phyloP scores from a whole-genome alignment of 2,888 invertebrate species.

The Nycteola revayana region DNA sequence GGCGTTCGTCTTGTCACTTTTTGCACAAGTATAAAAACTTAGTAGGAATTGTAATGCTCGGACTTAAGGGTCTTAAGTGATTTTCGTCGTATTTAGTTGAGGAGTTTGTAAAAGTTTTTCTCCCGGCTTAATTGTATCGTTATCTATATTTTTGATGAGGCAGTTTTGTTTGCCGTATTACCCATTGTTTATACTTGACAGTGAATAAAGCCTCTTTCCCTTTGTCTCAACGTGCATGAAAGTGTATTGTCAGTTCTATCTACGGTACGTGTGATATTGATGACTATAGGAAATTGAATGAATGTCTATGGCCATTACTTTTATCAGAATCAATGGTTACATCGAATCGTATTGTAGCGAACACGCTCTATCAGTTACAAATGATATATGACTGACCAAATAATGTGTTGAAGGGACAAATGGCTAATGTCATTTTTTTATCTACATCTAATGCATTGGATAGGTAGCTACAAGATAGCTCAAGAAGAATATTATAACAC shows the following conservation, averaged over 20 bases:
- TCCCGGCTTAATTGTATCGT: conserved; percentile 60
- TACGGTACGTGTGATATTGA: conserved; percentile 27
- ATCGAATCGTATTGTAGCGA: conserved; percentile 39
- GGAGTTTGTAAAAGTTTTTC: conserved; percentile 51
- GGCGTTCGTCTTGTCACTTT: conserved; percentile 48
- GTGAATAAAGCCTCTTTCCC: conserved; percentile 7
- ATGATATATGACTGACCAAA: conserved; percentile 60
- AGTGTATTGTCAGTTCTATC: conserved; percentile 17
- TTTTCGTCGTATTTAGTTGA: conserved; percentile 64
- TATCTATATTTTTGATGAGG: conserved; percentile 41
- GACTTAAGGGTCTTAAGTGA: conserved; percentile 43
- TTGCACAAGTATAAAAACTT: conserved; percentile 55
- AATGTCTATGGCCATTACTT: conserved; percentile 37
- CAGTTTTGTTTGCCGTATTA: conserved; percentile 28
- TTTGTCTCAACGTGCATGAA: conserved; percentile 2
- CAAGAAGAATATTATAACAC: conserved; percentile 5
- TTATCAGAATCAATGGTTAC: conserved; percentile 47
- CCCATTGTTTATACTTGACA: conserved; percentile 13
- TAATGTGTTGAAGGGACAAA: conserved; percentile 59
- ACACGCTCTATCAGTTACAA: conserved; percentile 46
- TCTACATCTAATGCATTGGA: conserved; percentile 56
- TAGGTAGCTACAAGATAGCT: conserved; percentile 12
- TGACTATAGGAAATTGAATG: conserved; percentile 30
- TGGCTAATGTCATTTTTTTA: conserved; percentile 56
- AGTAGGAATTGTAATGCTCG: conserved; percentile 50